Evolutionary conservation across 1,140 invertebrate genomes (phyloP).

Genomic region (Drosophila ficusphila): DNA sequence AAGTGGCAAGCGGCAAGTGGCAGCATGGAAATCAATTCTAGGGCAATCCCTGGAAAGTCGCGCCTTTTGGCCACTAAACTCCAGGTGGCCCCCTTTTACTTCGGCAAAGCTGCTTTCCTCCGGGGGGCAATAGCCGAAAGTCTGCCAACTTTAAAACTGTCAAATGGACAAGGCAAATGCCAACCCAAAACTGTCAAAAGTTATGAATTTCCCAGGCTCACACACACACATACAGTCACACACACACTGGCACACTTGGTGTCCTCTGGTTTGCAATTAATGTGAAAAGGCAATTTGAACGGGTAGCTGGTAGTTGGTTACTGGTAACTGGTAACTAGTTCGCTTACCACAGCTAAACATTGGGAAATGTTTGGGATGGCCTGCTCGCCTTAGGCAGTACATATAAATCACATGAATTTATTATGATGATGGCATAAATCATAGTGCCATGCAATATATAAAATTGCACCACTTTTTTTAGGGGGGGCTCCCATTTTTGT

Average conservation of each 20-base stretch:
- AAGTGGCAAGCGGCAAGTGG: conserved; percentile 7
- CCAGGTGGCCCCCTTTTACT: conserved; percentile 1
- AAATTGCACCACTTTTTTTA: conserved; percentile 56
- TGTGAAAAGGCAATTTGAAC: conserved; percentile 40
- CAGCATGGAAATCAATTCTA: conserved; percentile 41
- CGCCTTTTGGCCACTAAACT: conserved; percentile 13
- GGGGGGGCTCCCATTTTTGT: conserved; percentile 17
- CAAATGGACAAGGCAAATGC: conserved; percentile 55
- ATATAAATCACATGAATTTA: conserved; percentile 83
- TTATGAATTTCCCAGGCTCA: conserved; percentile 52
- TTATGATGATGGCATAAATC: conserved; percentile 84
- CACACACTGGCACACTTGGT: background rate
- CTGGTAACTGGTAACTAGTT: conserved; percentile 26
- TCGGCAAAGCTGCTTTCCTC: background rate
- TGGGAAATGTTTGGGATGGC: conserved; percentile 14
- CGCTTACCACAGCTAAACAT: conserved; percentile 45
- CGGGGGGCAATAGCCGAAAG: conserved; percentile 8
- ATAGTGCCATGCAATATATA: conserved; percentile 68
- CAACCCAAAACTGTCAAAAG: conserved; percentile 64
- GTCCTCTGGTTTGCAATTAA: conserved; percentile 50
- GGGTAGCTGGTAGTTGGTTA: conserved; percentile 11
- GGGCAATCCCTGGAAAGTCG: conserved; percentile 6
- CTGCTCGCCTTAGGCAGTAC: conserved; percentile 46
- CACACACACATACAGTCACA: background rate
- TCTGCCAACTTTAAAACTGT: conserved; percentile 61